Evolutionary conservation across 2,888 invertebrate genomes (phyloP), one percentile per base, ranked within the genome.

Genomic region (Petrophora chlorosata): DNA sequence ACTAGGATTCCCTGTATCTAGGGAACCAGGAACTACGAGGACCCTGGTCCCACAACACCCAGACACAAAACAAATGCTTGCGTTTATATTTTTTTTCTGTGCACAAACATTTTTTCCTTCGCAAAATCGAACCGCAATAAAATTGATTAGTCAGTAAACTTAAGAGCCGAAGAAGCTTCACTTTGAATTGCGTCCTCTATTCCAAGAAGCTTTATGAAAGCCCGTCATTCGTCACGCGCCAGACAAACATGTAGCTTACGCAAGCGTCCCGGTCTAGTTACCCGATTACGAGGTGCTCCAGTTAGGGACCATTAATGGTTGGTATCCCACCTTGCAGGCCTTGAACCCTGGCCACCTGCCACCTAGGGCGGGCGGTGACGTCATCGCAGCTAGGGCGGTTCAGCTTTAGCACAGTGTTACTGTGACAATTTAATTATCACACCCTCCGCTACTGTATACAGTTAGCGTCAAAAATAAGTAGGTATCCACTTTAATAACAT

Each of bases 201-300:
- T 25, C 23, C 9, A n/a, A 25, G 23, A 25, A 29, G 29, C 13
- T 14, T 29, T 29, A 3, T 16, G 1, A 35, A 35, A 22, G n/a
- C 16, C 19, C 1, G 25, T 29, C 13, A 26, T 33, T 15, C 3
- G 17, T 13, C 19, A 19, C 28, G 25, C 26, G 16, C 9, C 28
- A n/a, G 4, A 19, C 15, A 46, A 46, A 39, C 46, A 28, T 46
- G 34, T 29, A 47, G 29, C 26, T 28, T 10, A 47, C 40, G 40
- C 46, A 34, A 47, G 25, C 34, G 15, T 16, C 7, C 8, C 33
- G 35, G 35, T 47, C 40, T 12, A 19, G 45, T 33, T 36, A 47
- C 47, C 41, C 36, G 47, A 30, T 41, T 47, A 40, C 29, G 13
- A 9, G 19, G 10, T 29, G 46, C n/a, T 14, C 41, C 16, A 23